A percentile compares a stretch with the other conserved stretches of the same genome.
Conservation (phyloP, 1,140 invertebrate species). For the Streblospio benedicti region DNA sequence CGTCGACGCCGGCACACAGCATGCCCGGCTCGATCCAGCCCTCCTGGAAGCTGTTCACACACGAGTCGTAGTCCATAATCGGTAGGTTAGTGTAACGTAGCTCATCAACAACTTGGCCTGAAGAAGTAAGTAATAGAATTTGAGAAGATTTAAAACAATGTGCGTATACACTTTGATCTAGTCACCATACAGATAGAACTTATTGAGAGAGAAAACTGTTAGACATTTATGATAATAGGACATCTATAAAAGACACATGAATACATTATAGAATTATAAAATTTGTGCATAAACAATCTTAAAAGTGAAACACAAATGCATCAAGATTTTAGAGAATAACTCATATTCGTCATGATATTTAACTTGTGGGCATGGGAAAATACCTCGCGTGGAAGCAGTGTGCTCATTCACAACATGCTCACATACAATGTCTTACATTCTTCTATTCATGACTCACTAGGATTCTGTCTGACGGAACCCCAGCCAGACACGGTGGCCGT, state of each 20-base stretch:
- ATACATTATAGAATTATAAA: too few species aligned
- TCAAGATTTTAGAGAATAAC: too few species aligned
- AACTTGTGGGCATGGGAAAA: not conserved
- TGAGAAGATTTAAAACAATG: not conserved
- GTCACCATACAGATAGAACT: not conserved
- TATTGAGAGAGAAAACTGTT: not conserved
- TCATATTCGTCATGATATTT: not conserved
- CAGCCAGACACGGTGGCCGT: not conserved
- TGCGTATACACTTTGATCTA: not conserved
- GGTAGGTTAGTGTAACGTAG: constrained; percentile 2
- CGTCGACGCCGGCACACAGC: constrained; percentile 49
- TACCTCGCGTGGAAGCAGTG: not conserved
- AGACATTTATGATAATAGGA: not conserved
- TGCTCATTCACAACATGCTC: not conserved
- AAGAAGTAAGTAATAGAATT: not conserved
- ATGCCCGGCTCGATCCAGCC: constrained; percentile 33
- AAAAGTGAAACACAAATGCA: too few species aligned
- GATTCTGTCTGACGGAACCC: constrained; percentile 3
- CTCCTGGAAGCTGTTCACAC: not conserved
- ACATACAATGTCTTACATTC: not conserved
- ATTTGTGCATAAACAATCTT: too few species aligned
- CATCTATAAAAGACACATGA: too few species aligned
- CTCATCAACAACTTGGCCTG: not conserved
- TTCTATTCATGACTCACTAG: not conserved
- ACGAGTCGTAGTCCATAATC: not conserved